Conservation (phyloP, 2,888 invertebrate genomes). For the Leptinotarsa haldemani region DNA sequence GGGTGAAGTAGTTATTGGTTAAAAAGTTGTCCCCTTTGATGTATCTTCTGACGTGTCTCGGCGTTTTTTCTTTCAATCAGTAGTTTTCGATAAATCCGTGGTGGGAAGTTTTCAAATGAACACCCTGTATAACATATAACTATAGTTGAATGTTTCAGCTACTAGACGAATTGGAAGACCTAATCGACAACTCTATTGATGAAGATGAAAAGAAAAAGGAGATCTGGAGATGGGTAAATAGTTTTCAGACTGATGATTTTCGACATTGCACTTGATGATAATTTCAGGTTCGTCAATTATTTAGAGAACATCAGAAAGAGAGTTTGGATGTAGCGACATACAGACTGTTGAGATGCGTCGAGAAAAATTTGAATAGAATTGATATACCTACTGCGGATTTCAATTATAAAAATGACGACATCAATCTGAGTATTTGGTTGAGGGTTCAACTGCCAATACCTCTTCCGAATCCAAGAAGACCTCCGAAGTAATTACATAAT, state of each 20-base stretch:
- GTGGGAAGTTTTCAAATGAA: too few species aligned
- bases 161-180: constrained; percentile 54
- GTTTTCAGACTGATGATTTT: constrained; percentile 4
- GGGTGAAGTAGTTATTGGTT: too few species aligned
- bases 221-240: constrained; percentile 56
- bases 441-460: constrained; percentile 63
- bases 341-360: constrained; percentile 66
- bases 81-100: too few species aligned
- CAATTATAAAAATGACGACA: constrained; percentile 60
- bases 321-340: constrained; percentile 68
- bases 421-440: constrained; percentile 67
- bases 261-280: constrained; percentile 12
- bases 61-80: too few species aligned
- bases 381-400: constrained; percentile 66
- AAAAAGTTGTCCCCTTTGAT: too few species aligned
- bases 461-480: constrained; percentile 59
- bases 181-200: constrained; percentile 56
- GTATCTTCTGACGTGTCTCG: too few species aligned
- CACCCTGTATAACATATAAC: too few species aligned
- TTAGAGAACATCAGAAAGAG: constrained; percentile 64
- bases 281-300: constrained; percentile 62
- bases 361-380: constrained; percentile 64
- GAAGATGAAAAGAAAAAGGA: constrained; percentile 45
- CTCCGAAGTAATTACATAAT: constrained; percentile 52
- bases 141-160: constrained; percentile 50